phyloP scores from a whole-genome alignment of 2,113 vertebrate genomes.

The Muscicapa adusta region DNA sequence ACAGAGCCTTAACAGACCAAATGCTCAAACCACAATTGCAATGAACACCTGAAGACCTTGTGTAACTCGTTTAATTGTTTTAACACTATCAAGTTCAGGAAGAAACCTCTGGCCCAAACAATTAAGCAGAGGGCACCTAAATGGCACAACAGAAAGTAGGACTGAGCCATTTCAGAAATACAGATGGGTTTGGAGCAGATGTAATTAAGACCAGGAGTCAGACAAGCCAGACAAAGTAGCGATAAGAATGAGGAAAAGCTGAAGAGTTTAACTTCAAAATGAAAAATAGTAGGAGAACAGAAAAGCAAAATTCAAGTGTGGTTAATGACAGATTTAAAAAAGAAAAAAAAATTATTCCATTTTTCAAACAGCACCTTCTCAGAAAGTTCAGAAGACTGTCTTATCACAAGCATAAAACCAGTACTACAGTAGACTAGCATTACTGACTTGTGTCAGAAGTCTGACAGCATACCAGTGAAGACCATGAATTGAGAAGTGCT shows the following conservation, averaged over 20 bases:
- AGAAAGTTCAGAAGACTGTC: not conserved
- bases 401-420: not conserved
- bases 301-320: not conserved
- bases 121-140: not conserved
- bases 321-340: not conserved
- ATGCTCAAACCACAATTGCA: not conserved
- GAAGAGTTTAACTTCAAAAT: not conserved
- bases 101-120: not conserved
- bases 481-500: not conserved
- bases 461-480: not conserved
- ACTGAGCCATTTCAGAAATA: not conserved
- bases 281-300: not conserved
- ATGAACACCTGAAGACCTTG: not conserved
- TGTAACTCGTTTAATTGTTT: not conserved
- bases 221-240: not conserved
- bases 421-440: not conserved
- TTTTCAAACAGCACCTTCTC: not conserved
- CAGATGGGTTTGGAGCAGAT: not conserved
- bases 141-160: not conserved
- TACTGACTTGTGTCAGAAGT: not conserved
- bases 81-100: not conserved
- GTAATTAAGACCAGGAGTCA: not conserved
- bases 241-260: not conserved
- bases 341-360: not conserved
- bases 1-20: not conserved